Conservation (phyloP, 2,113 vertebrate genomes). For the Maccullochella peelii region DNA sequence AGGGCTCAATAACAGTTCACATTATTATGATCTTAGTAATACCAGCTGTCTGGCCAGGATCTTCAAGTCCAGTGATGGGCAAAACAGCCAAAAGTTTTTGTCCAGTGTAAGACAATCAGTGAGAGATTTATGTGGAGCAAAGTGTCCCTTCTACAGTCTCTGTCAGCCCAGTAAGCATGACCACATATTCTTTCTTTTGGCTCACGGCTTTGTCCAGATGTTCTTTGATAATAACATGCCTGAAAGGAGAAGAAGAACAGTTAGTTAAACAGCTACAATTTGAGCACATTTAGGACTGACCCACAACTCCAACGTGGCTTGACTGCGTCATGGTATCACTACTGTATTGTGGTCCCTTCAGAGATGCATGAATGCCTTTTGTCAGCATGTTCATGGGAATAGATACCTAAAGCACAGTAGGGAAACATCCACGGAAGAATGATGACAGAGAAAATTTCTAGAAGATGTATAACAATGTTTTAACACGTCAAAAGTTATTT, state of each 20-base stretch:
- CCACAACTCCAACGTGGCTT: background rate
- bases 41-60: slow-evolving; percentile 51
- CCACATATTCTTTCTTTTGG: background rate
- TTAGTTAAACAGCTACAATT: background rate
- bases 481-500: background rate
- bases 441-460: background rate
- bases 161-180: background rate
- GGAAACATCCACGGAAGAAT: background rate
- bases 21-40: slow-evolving; percentile 26
- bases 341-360: background rate
- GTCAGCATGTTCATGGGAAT: background rate
- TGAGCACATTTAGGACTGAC: background rate
- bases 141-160: background rate
- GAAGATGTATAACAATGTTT: background rate
- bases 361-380: background rate
- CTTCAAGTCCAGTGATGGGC: slow-evolving; percentile 15
- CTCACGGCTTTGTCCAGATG: slow-evolving; percentile 20
- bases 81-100: slow-evolving; percentile 10
- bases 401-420: background rate
- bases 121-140: background rate
- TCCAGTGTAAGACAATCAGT: slow-evolving; percentile 51
- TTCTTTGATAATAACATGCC: slow-evolving; percentile 19
- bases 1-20: slow-evolving; percentile 49
- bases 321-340: background rate
- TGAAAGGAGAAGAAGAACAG: slow-evolving; percentile 30